Conservation (phyloP, 2,113 vertebrate species). For the Cyanoderma ruficeps region DNA sequence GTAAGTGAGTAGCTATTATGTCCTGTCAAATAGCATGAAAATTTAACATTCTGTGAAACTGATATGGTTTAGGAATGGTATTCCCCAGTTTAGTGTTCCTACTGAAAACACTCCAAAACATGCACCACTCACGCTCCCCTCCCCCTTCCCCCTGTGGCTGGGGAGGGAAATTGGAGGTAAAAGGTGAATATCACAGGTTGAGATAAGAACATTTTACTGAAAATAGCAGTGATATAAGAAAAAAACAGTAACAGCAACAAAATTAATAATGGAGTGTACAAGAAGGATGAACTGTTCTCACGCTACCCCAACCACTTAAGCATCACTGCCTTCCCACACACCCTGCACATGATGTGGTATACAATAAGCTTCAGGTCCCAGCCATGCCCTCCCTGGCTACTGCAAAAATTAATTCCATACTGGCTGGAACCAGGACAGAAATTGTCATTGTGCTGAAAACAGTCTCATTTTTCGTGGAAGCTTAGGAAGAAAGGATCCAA, state of each 20-base stretch:
- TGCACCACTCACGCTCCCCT: rapidly evolving
- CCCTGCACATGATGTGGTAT: neutral
- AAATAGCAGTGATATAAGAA: neutral
- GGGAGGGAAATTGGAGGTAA: neutral
- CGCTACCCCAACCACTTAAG: rapidly evolving
- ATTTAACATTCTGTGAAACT: neutral
- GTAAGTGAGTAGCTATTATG: neutral
- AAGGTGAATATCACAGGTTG: neutral
- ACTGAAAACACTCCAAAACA: neutral
- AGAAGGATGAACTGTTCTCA: neutral
- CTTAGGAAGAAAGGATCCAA: neutral
- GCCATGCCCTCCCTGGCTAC: neutral
- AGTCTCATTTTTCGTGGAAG: neutral
- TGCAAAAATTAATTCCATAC: neutral
- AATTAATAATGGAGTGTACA: neutral
- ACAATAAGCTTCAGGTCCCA: neutral
- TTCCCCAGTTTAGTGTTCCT: neutral
- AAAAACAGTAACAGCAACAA: neutral
- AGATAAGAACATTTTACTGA: neutral
- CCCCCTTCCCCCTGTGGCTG: too few relatives aligned
- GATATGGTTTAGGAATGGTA: neutral
- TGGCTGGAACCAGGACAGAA: neutral
- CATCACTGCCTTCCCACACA: rapidly evolving
- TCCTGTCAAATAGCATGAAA: neutral
- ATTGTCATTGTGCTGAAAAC: neutral